Evolutionary conservation across 2,888 invertebrate genomes (phyloP), one percentile per base, ranked within the genome.

Genomic region (Miltochrista miniata): DNA sequence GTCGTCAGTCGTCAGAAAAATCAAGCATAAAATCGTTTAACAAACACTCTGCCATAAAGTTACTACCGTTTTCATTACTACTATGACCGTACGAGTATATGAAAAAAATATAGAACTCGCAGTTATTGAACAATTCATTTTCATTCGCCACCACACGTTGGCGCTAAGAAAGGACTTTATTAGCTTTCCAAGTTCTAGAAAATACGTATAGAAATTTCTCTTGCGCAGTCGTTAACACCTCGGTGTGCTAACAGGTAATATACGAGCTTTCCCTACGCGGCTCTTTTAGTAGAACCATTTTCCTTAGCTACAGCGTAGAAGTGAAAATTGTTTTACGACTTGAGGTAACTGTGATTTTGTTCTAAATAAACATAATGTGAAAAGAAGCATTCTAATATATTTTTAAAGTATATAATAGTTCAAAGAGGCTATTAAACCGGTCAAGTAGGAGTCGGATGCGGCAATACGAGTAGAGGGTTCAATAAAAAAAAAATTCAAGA

Each of bases 141-240:
- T 24, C 5, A 24, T 24, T 24, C 18, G 5, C 18, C 18, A 24
- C 18, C 49, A 38, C 51, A 46, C 47, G 54, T 43, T 34, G n/a
- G n/a, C 47, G 47, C 41, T 45, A 40, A 33, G 39, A 10, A 35
- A 42, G 40, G 39, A 60, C 34, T 48, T 47, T 39, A 40, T 44
- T 38, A 51, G 48, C 41, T 15, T 54, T 59, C 18, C 49, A 45
- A 50, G 48, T 46, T 29, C 42, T 11, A 42, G 29, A 31, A 67
- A 56, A 64, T 53, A 55, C 51, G 64, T 54, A 47, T 51, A 30
- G 46, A 63, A 68, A 59, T 38, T 43, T 30, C 41, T 41, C 31
- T 36, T 42, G 3, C 11, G 11, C 8, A 44, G 64, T 43, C 51
- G 49, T 56, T 53, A 51, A 18, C 44, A 64, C 47, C 38, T 51